These are phyloP conservation scores for Phaetusa simplex DNA, from an alignment of 2,113 vertebrate species.

Conservation along the genomic window DNA sequence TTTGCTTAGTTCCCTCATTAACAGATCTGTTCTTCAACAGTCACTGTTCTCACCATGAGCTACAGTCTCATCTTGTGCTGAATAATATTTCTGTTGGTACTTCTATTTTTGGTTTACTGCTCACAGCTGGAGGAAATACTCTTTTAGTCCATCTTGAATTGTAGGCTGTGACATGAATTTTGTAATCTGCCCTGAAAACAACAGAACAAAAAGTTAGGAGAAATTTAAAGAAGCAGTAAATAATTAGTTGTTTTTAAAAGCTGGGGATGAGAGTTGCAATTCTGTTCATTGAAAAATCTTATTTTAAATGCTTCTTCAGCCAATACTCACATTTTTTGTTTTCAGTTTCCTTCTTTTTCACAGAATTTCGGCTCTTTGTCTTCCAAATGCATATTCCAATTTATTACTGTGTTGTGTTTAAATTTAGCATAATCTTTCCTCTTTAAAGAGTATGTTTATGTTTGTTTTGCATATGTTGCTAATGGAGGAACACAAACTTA, in stretches of 20 bases:
- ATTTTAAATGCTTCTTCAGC: slow-evolving; percentile 24
- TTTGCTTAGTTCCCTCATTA: slow-evolving; percentile 23
- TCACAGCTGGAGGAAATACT: background rate
- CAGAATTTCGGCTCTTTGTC: slow-evolving; percentile 25
- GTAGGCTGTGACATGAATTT: background rate
- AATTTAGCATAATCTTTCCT: slow-evolving; percentile 27
- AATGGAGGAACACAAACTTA: background rate
- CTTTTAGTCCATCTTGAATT: background rate
- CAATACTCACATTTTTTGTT: background rate
- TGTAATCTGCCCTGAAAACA: background rate
- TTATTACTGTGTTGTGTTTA: background rate
- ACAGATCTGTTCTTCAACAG: background rate
- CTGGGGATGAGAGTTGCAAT: background rate
- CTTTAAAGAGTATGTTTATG: slow-evolving; percentile 14
- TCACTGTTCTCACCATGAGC: background rate
- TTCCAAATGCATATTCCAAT: background rate
- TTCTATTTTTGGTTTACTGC: background rate
- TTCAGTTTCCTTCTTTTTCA: slow-evolving; percentile 1
- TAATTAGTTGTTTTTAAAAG: background rate
- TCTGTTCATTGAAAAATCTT: slow-evolving; percentile 29
- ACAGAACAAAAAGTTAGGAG: background rate
- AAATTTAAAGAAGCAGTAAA: background rate
- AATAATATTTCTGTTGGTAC: background rate
- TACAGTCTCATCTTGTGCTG: background rate
- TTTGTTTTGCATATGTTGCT: slow-evolving; percentile 35